phyloP scores from a whole-genome alignment of 2,113 vertebrate genomes.

The Apodemus sylvaticus region DNA sequence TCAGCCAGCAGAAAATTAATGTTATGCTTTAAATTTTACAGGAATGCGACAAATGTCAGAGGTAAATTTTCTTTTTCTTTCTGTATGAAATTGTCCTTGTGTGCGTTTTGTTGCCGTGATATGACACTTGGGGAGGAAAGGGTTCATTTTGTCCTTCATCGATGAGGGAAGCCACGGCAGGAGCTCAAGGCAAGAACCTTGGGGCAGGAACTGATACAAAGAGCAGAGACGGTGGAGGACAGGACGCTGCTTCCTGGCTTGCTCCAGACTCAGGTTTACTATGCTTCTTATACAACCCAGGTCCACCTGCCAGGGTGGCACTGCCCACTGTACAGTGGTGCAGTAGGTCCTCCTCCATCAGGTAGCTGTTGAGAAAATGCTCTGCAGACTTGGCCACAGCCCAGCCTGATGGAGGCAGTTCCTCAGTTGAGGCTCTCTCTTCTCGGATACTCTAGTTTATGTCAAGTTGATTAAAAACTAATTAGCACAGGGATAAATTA shows the following conservation, averaged over 20 bases:
- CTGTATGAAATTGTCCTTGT: not conserved
- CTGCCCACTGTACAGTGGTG: not conserved
- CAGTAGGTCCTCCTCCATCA: not conserved
- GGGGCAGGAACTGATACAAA: not conserved
- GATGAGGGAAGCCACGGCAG: not conserved
- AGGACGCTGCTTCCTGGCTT: not conserved
- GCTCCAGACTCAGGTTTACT: not conserved
- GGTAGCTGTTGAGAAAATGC: not conserved
- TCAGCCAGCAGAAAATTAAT: conserved; percentile 66
- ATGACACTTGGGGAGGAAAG: not conserved
- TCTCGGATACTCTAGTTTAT: not conserved
- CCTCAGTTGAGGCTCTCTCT: not conserved
- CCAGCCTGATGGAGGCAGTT: not conserved
- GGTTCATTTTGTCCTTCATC: not conserved
- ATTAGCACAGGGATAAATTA: not conserved
- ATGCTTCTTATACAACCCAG: not conserved
- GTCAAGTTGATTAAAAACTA: not conserved
- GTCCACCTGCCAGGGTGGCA: not conserved
- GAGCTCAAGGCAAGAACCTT: not conserved
- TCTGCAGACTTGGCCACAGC: not conserved
- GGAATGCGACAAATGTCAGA: conserved; percentile 99
- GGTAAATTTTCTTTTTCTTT: conserved; percentile 86
- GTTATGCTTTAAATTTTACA: conserved; percentile 82
- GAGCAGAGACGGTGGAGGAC: not conserved
- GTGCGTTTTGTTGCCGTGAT: not conserved